Base-by-base conservation (phyloP, 1,140 invertebrate genomes). In the Lithobius niger region DNA sequence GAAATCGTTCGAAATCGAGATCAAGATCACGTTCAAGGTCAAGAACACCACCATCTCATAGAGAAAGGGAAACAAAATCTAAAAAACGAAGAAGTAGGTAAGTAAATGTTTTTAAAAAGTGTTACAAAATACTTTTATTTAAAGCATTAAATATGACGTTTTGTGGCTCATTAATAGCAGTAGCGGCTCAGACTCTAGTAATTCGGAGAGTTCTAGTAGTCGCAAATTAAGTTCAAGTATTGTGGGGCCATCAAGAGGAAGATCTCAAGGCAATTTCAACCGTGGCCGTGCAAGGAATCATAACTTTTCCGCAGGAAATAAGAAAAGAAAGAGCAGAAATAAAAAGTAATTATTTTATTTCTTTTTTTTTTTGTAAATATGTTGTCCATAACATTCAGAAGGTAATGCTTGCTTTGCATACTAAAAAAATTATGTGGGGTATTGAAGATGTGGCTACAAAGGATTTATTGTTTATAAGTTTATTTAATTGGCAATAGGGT, bases 11-110 rank as follows among this genome's bases (percentile, higher is more conserved):
- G n/a, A 4, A 19, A 19, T 64, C 66, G 24, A 66, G 68, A 22
- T 76, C 76, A 55, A 66, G 71, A 40, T 76, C 74, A 24, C 64
- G 74, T 47, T 78, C 78, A 22, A 62, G 67, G 4, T 77, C 75
- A 44, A 67, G 67, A 50, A 72, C 69, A 55, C 65, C 64, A 56
- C 55, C 52, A 60, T 36, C 10, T n/a, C n/a, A 10, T 36, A 10
- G 31, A 10, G 31, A 36, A n/a, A 36, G n/a, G 31, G 31, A 36
- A n/a, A 36, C n/a, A 10, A 6, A n/a, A 10, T 36, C n/a, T 6
- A 36, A n/a, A 36, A 36, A n/a, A n/a, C 31, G 31, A 36, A 6
- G 19, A 16, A 45, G 18, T 21, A 45, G 43, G 43, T 45, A 16
- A 45, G 6, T 45, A 18, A 21, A 36, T 36, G 31, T 36, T n/a